These are phyloP conservation scores for Anser cygnoides DNA, from an alignment of 2,113 vertebrate genomes.

Conservation along the genomic window DNA sequence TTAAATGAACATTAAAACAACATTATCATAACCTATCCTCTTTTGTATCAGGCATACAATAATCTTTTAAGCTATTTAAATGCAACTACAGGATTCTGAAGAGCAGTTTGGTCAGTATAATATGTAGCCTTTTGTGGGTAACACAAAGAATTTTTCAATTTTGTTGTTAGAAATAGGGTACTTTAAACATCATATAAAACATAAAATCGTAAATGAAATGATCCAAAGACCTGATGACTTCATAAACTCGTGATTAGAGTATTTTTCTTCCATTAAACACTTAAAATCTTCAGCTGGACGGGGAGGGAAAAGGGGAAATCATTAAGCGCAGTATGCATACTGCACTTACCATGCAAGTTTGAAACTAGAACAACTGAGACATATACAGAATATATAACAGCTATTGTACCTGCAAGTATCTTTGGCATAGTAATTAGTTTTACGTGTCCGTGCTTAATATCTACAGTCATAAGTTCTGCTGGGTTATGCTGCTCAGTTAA, in stretches of 20 bases:
- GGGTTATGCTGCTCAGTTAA: background rate
- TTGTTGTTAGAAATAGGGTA: background rate
- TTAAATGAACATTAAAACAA: background rate
- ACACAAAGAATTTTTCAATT: background rate
- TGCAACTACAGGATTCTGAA: background rate
- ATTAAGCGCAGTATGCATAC: rapidly evolving
- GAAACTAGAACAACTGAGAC: background rate
- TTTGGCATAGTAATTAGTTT: background rate
- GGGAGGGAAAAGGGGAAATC: background rate
- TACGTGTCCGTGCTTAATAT: background rate
- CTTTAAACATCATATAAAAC: background rate
- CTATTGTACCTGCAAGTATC: background rate
- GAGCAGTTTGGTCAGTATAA: background rate
- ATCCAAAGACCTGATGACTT: background rate
- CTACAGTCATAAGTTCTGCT: background rate
- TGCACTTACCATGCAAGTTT: background rate
- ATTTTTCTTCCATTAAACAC: background rate
- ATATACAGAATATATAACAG: background rate
- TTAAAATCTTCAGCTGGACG: background rate
- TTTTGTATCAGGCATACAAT: background rate
- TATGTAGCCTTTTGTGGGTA: background rate
- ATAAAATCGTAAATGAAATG: background rate
- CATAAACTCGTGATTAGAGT: background rate
- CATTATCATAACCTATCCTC: background rate
- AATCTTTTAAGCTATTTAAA: background rate